phyloP scores from a whole-genome alignment of 2,888 invertebrate genomes.

The Aplocera efformata region DNA sequence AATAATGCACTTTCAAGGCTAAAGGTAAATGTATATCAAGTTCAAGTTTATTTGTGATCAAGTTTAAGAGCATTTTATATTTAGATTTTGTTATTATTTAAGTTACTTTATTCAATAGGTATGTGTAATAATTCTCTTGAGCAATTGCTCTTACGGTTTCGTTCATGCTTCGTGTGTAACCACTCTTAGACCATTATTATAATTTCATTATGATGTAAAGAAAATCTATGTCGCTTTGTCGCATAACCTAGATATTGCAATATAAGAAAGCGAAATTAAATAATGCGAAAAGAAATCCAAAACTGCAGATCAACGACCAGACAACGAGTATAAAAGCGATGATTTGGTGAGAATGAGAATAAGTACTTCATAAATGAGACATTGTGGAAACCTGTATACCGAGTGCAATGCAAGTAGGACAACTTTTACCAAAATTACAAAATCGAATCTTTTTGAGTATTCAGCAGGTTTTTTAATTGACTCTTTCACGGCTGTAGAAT shows the following conservation, averaged over 20 bases:
- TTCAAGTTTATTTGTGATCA: conserved; percentile 21
- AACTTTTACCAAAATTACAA: conserved; percentile 18
- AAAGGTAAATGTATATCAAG: conserved; percentile 18
- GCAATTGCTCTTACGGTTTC: too few relatives aligned
- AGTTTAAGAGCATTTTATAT: conserved; percentile 20
- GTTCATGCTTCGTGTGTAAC: too few relatives aligned
- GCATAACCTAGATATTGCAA: conserved; percentile 13
- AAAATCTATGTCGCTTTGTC: background rate
- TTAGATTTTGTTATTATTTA: background rate
- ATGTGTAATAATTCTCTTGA: too few relatives aligned
- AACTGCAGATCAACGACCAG: conserved; percentile 56
- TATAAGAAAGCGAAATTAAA: conserved; percentile 44
- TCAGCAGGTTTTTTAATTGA: too few relatives aligned
- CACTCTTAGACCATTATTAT: too few relatives aligned
- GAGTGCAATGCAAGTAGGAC: conserved; percentile 12
- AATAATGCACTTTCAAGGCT: conserved; percentile 12
- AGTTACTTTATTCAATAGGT: conserved; percentile 3
- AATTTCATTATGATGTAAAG: too few relatives aligned
- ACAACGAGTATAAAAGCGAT: conserved; percentile 47
- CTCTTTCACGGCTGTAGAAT: too few relatives aligned
- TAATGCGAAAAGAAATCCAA: conserved; percentile 56
- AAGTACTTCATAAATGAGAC: conserved; percentile 38
- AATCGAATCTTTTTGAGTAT: background rate
- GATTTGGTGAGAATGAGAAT: conserved; percentile 45
- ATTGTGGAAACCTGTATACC: conserved; percentile 42